Conservation (phyloP, 2,888 invertebrate species). For the Epinotia demarniana region DNA sequence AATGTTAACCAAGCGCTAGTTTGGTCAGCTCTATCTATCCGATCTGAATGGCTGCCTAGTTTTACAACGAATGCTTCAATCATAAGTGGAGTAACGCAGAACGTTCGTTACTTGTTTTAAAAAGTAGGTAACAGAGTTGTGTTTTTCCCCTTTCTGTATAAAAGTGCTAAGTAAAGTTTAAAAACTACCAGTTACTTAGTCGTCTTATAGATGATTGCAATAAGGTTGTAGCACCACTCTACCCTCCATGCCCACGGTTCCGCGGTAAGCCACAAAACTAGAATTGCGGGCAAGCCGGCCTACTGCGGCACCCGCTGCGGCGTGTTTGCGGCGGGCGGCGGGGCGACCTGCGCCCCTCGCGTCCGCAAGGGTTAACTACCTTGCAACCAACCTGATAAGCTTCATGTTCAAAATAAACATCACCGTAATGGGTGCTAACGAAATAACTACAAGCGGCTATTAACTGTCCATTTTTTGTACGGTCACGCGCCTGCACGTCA, state of each 20-base stretch:
- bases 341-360: slow-evolving; percentile 64
- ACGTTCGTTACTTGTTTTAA: neutral
- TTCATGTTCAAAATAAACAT: slow-evolving; percentile 77
- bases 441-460: slow-evolving; percentile 56
- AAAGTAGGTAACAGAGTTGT: too few relatives aligned
- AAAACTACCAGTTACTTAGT: neutral
- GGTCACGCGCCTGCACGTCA: neutral
- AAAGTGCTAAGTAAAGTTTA: neutral
- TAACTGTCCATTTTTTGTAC: slow-evolving; percentile 6
- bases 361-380: slow-evolving; percentile 80
- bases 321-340: slow-evolving; percentile 64
- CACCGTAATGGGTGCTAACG: slow-evolving; percentile 74
- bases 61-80: neutral
- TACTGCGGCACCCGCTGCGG: slow-evolving; percentile 37
- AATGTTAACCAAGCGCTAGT: neutral
- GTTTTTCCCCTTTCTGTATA: neutral
- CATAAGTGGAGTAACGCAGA: neutral
- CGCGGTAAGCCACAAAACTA: neutral
- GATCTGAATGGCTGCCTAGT: neutral
- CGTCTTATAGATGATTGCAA: neutral
- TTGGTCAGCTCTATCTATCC: neutral
- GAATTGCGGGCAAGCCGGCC: slow-evolving; percentile 12
- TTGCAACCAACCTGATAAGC: slow-evolving; percentile 80
- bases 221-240: neutral
- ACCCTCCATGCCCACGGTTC: neutral